Evolutionary conservation across 2,888 invertebrate genomes (phyloP), one percentile per base, ranked within the genome.

Genomic region (Panorpa germanica): DNA sequence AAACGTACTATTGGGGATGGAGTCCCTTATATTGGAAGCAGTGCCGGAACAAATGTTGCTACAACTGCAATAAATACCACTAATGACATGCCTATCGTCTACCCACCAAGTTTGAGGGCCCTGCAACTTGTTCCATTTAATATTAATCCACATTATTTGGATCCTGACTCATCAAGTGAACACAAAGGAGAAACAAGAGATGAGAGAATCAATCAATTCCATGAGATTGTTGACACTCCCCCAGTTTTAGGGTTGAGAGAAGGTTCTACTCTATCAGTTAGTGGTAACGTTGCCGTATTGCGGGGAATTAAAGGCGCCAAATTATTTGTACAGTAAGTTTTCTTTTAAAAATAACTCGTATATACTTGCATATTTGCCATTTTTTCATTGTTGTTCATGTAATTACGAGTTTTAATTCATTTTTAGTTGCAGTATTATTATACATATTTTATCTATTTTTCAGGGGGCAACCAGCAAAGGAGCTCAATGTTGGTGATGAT

Each of bases 21-120:
- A 5, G 45, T 74, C 18, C 60, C 72, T 3, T 82, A 81, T 42
- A 72, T 82, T 35, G 81, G 81, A 10, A 70, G 71, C 39, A 80
- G 78, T 53, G 82, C 82, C 32, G 82, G 82, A 25, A 77, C 80
- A 9, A 85, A 83, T 59, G 75, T 83, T 9, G 75, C 81, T 7
- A 81, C 83, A 2, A 57, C 58, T 38, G 75, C 70, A 39, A 83
- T 85, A 41, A 63, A 72, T 42, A 83, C 82, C 4, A 83, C 83
- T 26, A 85, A 85, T 57, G 83, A 85, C 47, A 83, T 85, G 83
- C 85, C 83, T 4, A 77, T 85, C 33, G 65, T 65, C n/a, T 70
- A 65, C 48, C 81, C 81, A 22, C 76, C 77, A 15, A 61, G 61
- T 28, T 76, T 82, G 52, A 57, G 69, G 37, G 81, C 73, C 1